Conservation (phyloP, 1,140 invertebrate genomes). For the Idris sp. region DNA sequence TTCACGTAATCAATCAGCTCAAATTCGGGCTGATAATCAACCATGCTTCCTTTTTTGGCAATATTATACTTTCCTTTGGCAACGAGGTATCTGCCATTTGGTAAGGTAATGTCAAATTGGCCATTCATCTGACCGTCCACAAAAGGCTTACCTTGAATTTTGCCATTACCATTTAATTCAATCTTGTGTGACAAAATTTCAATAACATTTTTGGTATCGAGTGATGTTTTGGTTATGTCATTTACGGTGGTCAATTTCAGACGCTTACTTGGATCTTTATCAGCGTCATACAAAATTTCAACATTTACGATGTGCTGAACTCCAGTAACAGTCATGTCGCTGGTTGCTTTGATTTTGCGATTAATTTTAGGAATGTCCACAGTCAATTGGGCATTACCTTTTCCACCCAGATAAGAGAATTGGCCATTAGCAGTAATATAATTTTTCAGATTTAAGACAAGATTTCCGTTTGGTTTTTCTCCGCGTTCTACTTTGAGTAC, state of each 20-base stretch:
- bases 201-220: conserved; percentile 84
- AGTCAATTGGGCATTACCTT: conserved; percentile 73
- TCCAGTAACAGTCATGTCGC: conserved; percentile 80
- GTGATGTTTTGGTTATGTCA: conserved; percentile 77
- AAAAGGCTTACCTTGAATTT: conserved; percentile 69
- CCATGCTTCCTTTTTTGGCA: conserved; percentile 71
- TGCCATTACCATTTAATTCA: conserved; percentile 79
- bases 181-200: conserved; percentile 79
- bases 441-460: conserved; percentile 71
- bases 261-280: conserved; percentile 83
- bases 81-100: conserved; percentile 79
- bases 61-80: conserved; percentile 77
- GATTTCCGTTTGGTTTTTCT: conserved; percentile 68
- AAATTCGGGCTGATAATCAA: conserved; percentile 71
- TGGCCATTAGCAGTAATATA: conserved; percentile 71
- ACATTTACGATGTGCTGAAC: conserved; percentile 80
- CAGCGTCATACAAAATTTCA: conserved; percentile 82
- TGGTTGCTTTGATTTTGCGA: conserved; percentile 81
- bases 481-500: conserved; percentile 73
- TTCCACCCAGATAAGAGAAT: conserved; percentile 69
- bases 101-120: conserved; percentile 79
- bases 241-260: conserved; percentile 82
- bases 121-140: conserved; percentile 74
- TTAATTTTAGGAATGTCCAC: conserved; percentile 76
- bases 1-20: conserved; percentile 77